These are phyloP conservation scores for Accipiter cooperii DNA, from an alignment of 2,113 vertebrate species.

Conservation along the genomic window DNA sequence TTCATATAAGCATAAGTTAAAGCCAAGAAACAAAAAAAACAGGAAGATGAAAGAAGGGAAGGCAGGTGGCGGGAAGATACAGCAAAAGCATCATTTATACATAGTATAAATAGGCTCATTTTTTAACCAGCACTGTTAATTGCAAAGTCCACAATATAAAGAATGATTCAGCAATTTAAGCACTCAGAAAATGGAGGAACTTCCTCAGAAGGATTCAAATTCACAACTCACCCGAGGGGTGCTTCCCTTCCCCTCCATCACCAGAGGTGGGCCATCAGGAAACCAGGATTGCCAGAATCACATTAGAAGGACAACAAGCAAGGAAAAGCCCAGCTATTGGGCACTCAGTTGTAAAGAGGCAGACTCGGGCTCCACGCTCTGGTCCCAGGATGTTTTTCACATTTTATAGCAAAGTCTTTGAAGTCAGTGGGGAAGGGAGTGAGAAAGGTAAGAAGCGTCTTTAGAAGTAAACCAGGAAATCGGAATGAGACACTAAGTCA, in stretches of 20 bases:
- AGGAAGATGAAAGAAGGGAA: neutral
- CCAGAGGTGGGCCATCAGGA: neutral
- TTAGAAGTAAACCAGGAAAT: neutral
- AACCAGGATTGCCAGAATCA: neutral
- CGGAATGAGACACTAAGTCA: neutral
- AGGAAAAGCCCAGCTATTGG: neutral
- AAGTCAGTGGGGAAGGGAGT: neutral
- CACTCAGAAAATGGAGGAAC: neutral
- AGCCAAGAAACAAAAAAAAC: neutral
- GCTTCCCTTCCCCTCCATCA: neutral
- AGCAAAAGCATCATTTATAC: neutral
- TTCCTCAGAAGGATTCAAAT: neutral
- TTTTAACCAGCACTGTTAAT: neutral
- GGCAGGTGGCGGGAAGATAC: neutral
- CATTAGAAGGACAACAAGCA: neutral
- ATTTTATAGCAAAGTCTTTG: neutral
- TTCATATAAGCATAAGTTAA: neutral
- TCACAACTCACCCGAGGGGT: neutral
- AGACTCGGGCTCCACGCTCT: neutral
- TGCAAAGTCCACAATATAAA: neutral
- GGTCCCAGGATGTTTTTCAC: neutral
- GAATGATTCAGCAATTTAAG: neutral
- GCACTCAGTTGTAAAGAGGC: neutral
- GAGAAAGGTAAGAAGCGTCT: neutral
- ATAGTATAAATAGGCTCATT: neutral